Percentiles rank a stretch among this genome's conserved stretches.
These are phyloP conservation scores for Lathronympha strigana DNA, from an alignment of 2,888 invertebrate genomes.

Conservation along the genomic window DNA sequence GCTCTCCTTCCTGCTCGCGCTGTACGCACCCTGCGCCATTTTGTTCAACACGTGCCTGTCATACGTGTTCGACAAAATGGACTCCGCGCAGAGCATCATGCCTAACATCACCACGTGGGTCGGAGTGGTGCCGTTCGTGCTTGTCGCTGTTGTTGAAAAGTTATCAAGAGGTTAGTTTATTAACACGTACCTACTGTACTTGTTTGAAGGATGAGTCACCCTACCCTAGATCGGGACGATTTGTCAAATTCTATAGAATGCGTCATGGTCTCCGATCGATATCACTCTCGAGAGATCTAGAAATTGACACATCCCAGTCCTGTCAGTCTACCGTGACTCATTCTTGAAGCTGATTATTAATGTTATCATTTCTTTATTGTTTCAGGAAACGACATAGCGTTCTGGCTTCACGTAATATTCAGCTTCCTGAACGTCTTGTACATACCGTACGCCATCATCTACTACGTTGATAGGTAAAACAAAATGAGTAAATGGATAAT, in stretches of 20 bases:
- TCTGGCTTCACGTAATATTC: slow-evolving; percentile 88
- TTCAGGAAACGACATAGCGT: slow-evolving; percentile 87
- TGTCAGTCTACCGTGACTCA: no score
- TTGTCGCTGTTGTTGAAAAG: slow-evolving; percentile 89
- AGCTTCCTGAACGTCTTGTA: slow-evolving; percentile 91
- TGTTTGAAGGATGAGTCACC: no score
- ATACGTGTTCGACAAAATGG: slow-evolving; percentile 92
- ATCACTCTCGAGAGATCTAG: no score
- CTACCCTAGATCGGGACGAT: no score
- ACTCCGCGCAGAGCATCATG: slow-evolving; percentile 91
- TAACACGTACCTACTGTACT: no score
- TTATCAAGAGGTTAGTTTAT: slow-evolving; percentile 86
- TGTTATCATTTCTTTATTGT: slow-evolving; percentile 45
- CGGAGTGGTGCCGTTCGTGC: slow-evolving; percentile 89
- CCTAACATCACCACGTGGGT: slow-evolving; percentile 90
- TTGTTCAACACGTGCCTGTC: slow-evolving; percentile 90
- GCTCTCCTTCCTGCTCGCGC: slow-evolving; percentile 85
- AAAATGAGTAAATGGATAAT: no score
- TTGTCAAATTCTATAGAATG: no score
- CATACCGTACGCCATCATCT: slow-evolving; percentile 91
- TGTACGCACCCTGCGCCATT: slow-evolving; percentile 90
- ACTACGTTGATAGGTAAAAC: slow-evolving; percentile 88
- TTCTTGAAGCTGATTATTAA: not conserved
- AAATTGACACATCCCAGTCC: no score
- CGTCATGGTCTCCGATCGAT: no score